A percentile compares a stretch with the other conserved stretches of the same genome.
Conservation (phyloP, 2,113 vertebrate species). For the Chaetops frenatus region DNA sequence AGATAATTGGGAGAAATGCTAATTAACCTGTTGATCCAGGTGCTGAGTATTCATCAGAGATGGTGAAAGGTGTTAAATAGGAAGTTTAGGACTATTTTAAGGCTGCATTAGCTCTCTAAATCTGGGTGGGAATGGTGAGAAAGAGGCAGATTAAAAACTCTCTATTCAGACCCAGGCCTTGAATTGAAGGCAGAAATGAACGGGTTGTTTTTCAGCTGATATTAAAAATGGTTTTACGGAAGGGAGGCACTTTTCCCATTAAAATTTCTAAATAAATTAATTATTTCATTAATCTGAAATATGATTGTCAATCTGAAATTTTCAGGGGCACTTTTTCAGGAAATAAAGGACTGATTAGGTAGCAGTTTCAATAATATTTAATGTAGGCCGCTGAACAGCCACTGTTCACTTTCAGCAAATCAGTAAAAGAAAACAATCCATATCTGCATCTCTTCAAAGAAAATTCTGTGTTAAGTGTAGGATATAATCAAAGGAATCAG, state of each 20-base stretch:
- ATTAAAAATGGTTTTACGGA: background rate
- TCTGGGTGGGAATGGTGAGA: background rate
- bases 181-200: background rate
- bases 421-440: background rate
- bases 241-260: background rate
- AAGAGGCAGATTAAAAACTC: background rate
- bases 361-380: background rate
- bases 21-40: background rate
- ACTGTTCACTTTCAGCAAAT: background rate
- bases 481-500: background rate
- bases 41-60: background rate
- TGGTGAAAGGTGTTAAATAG: background rate
- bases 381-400: background rate
- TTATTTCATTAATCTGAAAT: background rate
- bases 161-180: background rate
- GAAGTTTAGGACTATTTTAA: background rate
- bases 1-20: background rate
- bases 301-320: background rate
- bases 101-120: background rate
- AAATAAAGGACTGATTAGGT: background rate
- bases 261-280: background rate
- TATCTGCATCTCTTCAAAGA: background rate
- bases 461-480: background rate
- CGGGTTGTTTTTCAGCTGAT: background rate
- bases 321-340: background rate